Percentiles rank a stretch among this genome's conserved stretches.
phyloP scores from a whole-genome alignment of 2,113 vertebrate species.

The Redunca redunca region DNA sequence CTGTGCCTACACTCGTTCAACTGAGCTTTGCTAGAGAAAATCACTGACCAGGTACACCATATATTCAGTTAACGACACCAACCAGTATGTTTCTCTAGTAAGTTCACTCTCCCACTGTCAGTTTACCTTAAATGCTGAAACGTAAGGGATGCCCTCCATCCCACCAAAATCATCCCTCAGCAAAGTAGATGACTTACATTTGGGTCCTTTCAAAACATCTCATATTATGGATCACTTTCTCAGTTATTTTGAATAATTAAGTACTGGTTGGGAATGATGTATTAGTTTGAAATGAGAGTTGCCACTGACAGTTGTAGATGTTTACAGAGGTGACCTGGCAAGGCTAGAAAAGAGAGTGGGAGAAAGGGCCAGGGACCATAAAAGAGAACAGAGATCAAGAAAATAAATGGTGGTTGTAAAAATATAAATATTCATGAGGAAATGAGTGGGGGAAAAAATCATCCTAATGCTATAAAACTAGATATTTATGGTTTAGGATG shows the following conservation, averaged over 20 bases:
- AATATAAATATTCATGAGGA: slow-evolving; percentile 3
- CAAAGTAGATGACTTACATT: not conserved
- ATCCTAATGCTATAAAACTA: not conserved
- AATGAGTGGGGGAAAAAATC: not conserved
- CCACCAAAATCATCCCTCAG: not conserved
- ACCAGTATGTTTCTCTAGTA: not conserved
- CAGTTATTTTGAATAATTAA: slow-evolving; percentile 11
- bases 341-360: not conserved
- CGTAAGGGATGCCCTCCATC: not conserved
- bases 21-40: not conserved
- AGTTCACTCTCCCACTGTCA: not conserved
- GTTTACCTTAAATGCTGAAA: slow-evolving; percentile 26
- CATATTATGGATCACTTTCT: not conserved
- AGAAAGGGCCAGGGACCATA: not conserved
- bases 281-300: slow-evolving; percentile 8
- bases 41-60: not conserved
- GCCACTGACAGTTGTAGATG: not conserved
- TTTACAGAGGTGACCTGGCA: not conserved
- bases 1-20: not conserved
- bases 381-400: not conserved
- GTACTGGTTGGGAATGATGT: not conserved
- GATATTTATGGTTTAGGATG: not conserved
- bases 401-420: slow-evolving; percentile 10
- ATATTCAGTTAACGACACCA: not conserved
- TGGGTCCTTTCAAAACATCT: not conserved